Conservation (phyloP, 2,797 vertebrate genomes). For the Todus mexicanus region DNA sequence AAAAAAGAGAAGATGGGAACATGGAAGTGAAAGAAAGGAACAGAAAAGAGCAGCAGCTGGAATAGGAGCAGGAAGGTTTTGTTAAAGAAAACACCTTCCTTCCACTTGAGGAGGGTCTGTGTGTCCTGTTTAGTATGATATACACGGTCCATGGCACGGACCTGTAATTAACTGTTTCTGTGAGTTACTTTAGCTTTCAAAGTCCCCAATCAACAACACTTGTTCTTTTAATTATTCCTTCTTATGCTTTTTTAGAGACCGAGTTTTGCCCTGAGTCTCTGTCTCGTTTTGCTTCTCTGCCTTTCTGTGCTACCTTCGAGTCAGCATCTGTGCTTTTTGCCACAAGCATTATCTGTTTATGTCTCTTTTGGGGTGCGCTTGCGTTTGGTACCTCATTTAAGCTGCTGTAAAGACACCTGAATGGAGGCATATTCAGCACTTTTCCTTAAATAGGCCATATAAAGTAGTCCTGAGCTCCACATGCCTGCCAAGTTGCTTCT, state of each 20-base stretch:
- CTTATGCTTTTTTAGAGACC: background rate
- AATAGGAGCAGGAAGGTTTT: background rate
- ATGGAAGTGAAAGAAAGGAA: background rate
- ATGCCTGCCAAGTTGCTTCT: background rate
- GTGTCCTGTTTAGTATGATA: background rate
- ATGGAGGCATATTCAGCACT: background rate
- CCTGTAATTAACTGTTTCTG: background rate
- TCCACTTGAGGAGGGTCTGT: background rate
- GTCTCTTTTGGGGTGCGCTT: background rate
- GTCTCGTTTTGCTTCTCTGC: background rate
- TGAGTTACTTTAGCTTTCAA: background rate
- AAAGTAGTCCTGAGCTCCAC: background rate
- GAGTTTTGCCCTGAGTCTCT: background rate
- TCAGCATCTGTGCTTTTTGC: background rate
- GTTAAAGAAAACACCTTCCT: background rate
- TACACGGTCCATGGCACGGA: background rate
- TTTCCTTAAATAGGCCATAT: background rate
- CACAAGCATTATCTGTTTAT: background rate
- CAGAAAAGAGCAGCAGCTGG: background rate
- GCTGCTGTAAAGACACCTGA: background rate
- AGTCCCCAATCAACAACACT: background rate
- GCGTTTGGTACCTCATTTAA: background rate
- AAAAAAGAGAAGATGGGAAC: background rate
- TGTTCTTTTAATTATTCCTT: background rate
- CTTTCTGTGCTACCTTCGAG: background rate